Base-by-base conservation (phyloP, 2,797 vertebrate genomes). In the Anguilla marmorata region DNA sequence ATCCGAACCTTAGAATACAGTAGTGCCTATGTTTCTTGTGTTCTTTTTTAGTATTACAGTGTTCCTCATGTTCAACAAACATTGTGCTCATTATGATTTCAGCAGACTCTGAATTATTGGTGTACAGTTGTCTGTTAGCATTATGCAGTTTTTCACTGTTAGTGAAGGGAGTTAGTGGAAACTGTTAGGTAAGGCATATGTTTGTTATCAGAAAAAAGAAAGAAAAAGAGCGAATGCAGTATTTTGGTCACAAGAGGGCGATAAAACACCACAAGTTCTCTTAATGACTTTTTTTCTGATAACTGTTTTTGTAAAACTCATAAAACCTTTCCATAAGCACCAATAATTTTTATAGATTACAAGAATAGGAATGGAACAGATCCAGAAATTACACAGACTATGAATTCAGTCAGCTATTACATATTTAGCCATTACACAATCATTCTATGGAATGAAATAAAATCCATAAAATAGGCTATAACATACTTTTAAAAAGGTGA, bases 261-360 rank as follows among this genome's bases (percentile, higher is more conserved):
- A 21, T 80, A 80, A 76, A 80, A 80, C 76, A 80, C 41, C 76
- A 80, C 37, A 45, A 41, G 16, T 79, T 79, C 33, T 24, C n/a
- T 74, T 11, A 74, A 7, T 3, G 14, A 74, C 7, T 33, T 37
- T 45, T 24, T 19, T 45, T 1, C 14, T 80, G 6, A 80, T 41
- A 19, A 14, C 76, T 33, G 12, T 45, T 33, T 16, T 37, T 37
- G 27, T 14, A 7, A 48, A 80, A 80, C 21, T 37, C 19, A 45
- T 80, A 45, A 80, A 80, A 80, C 76, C 45, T 80, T 80, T 80
- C 19, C 33, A 80, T 80, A 16, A 80, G 33, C 4, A 45, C 33
- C 76, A 80, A 21, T 48, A 24, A 80, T 80, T 41, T 79, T 80
- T 76, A 48, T 48, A 19, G 76, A 80, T 80, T 24, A 48, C 16